Evolutionary conservation across 2,113 vertebrate species (phyloP), one percentile per base, ranked within the genome.

Genomic region (Phainopepla nitens): DNA sequence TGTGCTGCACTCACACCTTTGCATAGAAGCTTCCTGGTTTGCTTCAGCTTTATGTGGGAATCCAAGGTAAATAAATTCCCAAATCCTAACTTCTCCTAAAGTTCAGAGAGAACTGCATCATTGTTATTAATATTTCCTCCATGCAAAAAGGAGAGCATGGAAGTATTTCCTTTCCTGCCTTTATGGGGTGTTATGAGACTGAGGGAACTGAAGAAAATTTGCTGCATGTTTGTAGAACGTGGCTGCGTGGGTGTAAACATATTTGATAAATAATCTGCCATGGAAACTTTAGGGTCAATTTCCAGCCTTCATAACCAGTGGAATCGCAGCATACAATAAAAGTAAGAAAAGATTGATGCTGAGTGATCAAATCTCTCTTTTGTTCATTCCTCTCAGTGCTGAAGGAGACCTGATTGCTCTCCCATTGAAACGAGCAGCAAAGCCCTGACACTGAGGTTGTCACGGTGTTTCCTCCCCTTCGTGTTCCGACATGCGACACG

Each of bases 231-330:
- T 93, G 51, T 50, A 58, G n/a, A 91, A 51, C 0, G 2, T 21
- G 47, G 17, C 54, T 86, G 21, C 0, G 10, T 62, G 44, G 44
- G 21, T 41, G 39, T 86, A 86, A 93, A 77, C 3, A 21, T 41
- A 33, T 31, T 61, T 70, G 71, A 86, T 77, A 93, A 87, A 89
- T 90, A 81, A 73, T 31, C 44, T 58, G 28, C 68, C 18, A 31
- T 24, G 39, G 71, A 77, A 83, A 58, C 33, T 73, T 88, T 60
- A 68, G 57, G n/a, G 64, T 88, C 57, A 53, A 0, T 90, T 94
- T 70, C 25, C 35, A 89, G 25, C 42, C 35, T 22, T 78, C 2
- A 4, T 51, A 44, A 64, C 56, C 51, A 33, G 6, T 25, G 36
- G 66, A 77, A 33, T 77, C 35, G 4, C 73, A 85, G 50, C 44